These are phyloP conservation scores for Drosophila bipectinata DNA, from an alignment of 1,140 invertebrate species.

Conservation along the genomic window DNA sequence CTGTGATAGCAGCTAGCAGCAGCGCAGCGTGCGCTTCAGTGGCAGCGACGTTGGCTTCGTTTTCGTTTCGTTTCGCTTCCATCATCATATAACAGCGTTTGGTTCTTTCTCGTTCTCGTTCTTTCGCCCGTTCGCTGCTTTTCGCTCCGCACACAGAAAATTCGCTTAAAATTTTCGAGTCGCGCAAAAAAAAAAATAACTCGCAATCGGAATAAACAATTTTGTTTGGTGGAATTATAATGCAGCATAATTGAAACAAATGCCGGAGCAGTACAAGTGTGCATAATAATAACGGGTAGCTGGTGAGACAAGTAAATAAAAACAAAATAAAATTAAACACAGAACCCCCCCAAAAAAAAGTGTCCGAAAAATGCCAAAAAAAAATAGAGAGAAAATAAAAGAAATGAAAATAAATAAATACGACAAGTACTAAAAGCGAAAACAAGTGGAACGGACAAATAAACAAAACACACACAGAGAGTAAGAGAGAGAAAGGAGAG, in stretches of 20 bases:
- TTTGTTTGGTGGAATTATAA: conserved; percentile 11
- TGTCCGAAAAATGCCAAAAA: neutral
- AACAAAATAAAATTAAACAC: neutral
- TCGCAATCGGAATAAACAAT: neutral
- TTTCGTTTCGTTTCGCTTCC: conserved; percentile 26
- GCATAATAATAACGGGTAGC: neutral
- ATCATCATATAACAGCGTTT: conserved; percentile 41
- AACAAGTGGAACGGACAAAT: conserved; percentile 67
- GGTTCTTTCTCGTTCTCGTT: conserved; percentile 30
- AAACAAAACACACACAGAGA: conserved; percentile 24
- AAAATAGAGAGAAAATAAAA: neutral
- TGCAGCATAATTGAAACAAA: conserved; percentile 16
- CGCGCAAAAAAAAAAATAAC: conserved; percentile 14
- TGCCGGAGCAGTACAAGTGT: neutral
- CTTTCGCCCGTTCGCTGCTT: conserved; percentile 37
- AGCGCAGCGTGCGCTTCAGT: conserved; percentile 13
- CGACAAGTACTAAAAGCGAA: conserved; percentile 43
- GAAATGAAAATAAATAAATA: conserved; percentile 1
- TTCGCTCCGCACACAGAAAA: conserved; percentile 40
- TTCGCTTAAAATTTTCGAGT: conserved; percentile 31
- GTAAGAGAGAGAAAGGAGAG: conserved; percentile 6
- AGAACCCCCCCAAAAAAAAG: neutral
- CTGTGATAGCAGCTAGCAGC: conserved; percentile 1
- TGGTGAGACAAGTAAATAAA: neutral
- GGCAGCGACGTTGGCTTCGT: conserved; percentile 38